These are phyloP conservation scores for Archips xylosteana DNA, from an alignment of 2,888 invertebrate genomes.

Conservation along the genomic window DNA sequence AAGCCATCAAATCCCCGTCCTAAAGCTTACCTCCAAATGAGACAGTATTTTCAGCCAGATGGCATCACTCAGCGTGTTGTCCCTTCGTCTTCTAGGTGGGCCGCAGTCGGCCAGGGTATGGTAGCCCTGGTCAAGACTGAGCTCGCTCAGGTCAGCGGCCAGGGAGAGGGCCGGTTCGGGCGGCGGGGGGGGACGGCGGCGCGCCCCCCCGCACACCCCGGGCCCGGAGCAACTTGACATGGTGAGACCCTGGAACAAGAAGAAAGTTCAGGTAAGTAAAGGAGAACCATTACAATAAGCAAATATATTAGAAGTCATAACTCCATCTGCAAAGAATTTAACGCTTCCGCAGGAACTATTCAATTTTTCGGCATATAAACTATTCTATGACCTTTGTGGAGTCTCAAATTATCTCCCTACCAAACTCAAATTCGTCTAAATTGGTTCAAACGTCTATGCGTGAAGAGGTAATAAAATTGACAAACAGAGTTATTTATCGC, in stretches of 20 bases:
- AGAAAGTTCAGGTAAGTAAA: not conserved
- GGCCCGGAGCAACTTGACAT: conserved; percentile 80
- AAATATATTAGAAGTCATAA: no score
- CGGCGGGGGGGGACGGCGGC: conserved; percentile 77
- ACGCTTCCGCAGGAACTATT: no score
- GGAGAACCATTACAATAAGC: no score
- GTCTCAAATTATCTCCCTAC: no score
- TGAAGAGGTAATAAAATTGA: no score
- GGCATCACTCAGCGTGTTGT: conserved; percentile 74
- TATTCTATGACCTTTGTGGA: no score
- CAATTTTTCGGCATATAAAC: no score
- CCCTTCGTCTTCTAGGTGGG: conserved; percentile 71
- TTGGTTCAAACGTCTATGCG: no score
- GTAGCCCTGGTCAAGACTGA: conserved; percentile 92
- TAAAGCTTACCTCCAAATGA: conserved; percentile 66
- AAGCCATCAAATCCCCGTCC: no score
- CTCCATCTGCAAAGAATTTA: no score
- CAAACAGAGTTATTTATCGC: no score
- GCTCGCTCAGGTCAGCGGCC: conserved; percentile 81
- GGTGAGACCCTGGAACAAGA: conserved; percentile 61
- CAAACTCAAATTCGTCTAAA: no score
- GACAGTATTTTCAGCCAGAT: conserved; percentile 76
- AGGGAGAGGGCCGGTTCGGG: conserved; percentile 78
- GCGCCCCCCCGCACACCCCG: conserved; percentile 74
- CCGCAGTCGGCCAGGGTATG: conserved; percentile 91